Evolutionary conservation across 2,797 vertebrate species (phyloP), one percentile per base, ranked within the genome.

Genomic region (Balearica regulorum): DNA sequence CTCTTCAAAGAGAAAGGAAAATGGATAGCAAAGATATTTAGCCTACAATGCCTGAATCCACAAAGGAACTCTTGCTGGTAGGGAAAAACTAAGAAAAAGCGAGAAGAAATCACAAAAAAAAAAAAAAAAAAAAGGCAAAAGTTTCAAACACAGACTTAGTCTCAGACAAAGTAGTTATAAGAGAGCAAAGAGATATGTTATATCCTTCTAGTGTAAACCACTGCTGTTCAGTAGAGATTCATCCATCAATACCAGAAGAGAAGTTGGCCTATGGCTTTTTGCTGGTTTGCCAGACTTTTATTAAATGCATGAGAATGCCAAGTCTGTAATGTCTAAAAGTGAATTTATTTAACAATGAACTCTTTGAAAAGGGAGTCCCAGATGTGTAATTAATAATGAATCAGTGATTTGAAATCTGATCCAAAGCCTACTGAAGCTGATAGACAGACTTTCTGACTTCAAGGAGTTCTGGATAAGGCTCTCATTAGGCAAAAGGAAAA

Each of bases 311-410:
- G 93, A 91, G 95, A 96, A 96, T 86, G 94, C 87, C 87, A 97
- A 94, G 87, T 90, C 94, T 95, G 93, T 94, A 95, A 95, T 82
- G 96, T 91, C 85, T 95, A 87, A 96, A 96, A 96, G 72, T 93
- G 93, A 94, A 97, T 97, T 94, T 96, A 95, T 94, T 96, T 96
- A 96, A 97, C 96, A 96, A 96, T 94, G 96, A 95, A 92, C 89
- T 94, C 93, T 97, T 97, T 97, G 96, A 95, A 95, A 95, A 92
- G 62, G 82, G 93, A 96, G 79, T 93, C 97, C 93, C 96, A 96
- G 89, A 95, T 96, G 91, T 89, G 92, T 94, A 91, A 96, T 96
- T 97, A 96, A 97, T 97, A 97, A 97, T 94, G 92, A 92, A 97
- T 95, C 92, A 96, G 87, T 94, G 92, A 96, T 93, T 37, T 92